These are phyloP conservation scores for Okapia johnstoni DNA, from an alignment of 2,113 vertebrate genomes.

Conservation along the genomic window DNA sequence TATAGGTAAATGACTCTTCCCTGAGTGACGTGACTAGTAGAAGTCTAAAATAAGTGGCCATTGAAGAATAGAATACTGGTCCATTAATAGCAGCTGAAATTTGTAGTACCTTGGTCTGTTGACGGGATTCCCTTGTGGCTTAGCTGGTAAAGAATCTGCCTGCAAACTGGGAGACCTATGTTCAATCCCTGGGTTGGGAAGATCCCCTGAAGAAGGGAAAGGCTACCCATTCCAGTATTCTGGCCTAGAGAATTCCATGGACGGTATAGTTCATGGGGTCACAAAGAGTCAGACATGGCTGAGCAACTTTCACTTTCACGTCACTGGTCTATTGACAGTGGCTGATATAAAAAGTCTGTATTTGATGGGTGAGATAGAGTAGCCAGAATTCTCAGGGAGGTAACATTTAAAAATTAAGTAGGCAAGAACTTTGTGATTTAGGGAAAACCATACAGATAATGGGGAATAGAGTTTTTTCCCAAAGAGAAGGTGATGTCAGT, in stretches of 20 bases:
- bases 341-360: background rate
- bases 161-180: background rate
- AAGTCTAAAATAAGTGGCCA: background rate
- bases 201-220: background rate
- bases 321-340: background rate
- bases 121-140: background rate
- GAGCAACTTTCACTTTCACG: background rate
- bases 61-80: background rate
- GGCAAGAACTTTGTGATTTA: background rate
- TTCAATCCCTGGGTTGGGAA: background rate
- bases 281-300: background rate
- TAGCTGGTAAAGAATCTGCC: background rate
- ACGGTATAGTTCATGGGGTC: background rate
- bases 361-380: background rate
- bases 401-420: background rate
- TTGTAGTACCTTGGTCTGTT: background rate
- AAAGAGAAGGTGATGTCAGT: background rate
- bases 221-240: background rate
- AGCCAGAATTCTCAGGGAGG: background rate
- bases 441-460: background rate
- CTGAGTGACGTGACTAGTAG: background rate
- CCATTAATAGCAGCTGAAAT: background rate
- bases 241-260: background rate
- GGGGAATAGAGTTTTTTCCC: background rate
- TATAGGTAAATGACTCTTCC: background rate